Evolutionary conservation across 1,140 invertebrate species (phyloP).

Genomic region (Idris sp.): DNA sequence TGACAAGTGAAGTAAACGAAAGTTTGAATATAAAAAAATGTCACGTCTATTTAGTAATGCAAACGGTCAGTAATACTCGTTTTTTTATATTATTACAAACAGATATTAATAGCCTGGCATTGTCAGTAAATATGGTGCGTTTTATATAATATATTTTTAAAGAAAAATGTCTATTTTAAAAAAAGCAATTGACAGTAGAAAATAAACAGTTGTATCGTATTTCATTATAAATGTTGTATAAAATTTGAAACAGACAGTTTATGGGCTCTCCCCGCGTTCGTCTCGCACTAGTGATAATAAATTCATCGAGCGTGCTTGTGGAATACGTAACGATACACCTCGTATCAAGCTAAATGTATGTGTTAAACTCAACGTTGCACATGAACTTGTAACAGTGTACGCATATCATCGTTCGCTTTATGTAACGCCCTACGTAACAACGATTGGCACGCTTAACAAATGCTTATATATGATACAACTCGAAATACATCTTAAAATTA

Average conservation of each 20-base stretch:
- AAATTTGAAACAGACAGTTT: constrained; percentile 52
- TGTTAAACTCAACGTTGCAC: constrained; percentile 39
- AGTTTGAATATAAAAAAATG: no score
- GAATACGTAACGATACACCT: constrained; percentile 56
- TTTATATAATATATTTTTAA: no score
- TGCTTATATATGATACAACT: constrained; percentile 34
- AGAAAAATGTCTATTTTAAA: no score
- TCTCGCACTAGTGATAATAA: constrained; percentile 56
- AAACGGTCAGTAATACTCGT: no score
- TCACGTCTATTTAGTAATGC: no score
- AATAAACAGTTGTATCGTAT: no score
- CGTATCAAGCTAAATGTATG: constrained; percentile 35
- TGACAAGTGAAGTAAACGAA: not conserved
- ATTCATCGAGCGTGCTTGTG: constrained; percentile 50
- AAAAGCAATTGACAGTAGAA: no score
- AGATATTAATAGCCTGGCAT: no score
- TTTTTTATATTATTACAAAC: no score
- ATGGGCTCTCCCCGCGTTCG: constrained; percentile 37
- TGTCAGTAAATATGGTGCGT: constrained; percentile 1
- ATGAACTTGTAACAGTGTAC: constrained; percentile 43
- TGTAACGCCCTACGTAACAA: constrained; percentile 61
- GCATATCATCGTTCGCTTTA: constrained; percentile 56
- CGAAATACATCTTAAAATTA: constrained; percentile 38
- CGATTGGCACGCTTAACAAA: constrained; percentile 55
- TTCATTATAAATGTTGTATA: constrained; percentile 1